Evolutionary conservation across 2,113 vertebrate species (phyloP).

Genomic region (Verasper variegatus): DNA sequence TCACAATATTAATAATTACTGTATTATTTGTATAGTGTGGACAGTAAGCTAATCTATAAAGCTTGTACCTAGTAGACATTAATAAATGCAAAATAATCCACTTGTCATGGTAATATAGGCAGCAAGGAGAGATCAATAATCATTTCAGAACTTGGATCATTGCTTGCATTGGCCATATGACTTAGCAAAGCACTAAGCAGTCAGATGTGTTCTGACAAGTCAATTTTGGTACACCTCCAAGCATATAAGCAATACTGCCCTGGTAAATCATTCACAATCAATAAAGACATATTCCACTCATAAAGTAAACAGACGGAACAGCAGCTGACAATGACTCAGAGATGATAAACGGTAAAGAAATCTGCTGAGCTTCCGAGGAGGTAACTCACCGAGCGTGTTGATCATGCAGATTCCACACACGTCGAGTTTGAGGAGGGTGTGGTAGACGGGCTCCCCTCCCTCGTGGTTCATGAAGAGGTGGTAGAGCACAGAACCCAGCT

Average conservation of each 20-base stretch:
- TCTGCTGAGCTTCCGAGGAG: not conserved
- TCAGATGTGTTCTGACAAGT: slow-evolving; percentile 34
- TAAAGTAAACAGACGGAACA: slow-evolving; percentile 15
- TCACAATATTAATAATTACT: not conserved
- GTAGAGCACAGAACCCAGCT: slow-evolving; percentile 91
- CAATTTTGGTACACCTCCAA: slow-evolving; percentile 47
- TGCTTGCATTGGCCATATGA: slow-evolving; percentile 6
- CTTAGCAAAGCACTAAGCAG: slow-evolving; percentile 5
- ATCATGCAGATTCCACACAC: slow-evolving; percentile 95
- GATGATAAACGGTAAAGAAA: not conserved
- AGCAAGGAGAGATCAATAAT: slow-evolving; percentile 27
- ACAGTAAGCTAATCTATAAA: not conserved
- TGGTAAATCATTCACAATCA: slow-evolving; percentile 48
- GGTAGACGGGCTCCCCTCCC: slow-evolving; percentile 89
- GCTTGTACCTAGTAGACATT: not conserved
- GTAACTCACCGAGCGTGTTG: slow-evolving; percentile 88
- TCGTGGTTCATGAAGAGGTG: slow-evolving; percentile 96
- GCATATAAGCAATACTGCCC: slow-evolving; percentile 14
- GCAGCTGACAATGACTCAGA: not conserved
- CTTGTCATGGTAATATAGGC: slow-evolving; percentile 16
- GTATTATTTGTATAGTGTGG: not conserved
- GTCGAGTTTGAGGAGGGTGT: slow-evolving; percentile 91
- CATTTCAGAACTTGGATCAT: slow-evolving; percentile 28
- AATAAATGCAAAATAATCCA: slow-evolving; percentile 26
- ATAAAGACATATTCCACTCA: slow-evolving; percentile 32